Conservation (phyloP, 2,888 invertebrate genomes). For the Tachina lurida region DNA sequence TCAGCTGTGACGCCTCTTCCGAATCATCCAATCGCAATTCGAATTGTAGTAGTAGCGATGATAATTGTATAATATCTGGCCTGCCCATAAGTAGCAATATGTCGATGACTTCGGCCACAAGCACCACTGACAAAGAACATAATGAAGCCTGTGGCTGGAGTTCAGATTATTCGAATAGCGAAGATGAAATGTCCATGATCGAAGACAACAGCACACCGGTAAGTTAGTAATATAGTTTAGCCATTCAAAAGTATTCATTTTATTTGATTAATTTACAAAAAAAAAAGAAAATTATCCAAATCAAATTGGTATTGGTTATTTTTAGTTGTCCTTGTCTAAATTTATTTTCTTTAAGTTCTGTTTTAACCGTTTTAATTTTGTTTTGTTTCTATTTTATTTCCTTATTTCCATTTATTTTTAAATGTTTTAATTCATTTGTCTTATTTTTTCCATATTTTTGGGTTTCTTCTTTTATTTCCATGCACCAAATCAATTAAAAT, state of each 20-base stretch:
- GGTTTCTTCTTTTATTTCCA: conserved; percentile 79
- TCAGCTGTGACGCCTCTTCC: conserved; percentile 79
- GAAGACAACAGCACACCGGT: conserved; percentile 85
- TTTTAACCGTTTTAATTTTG: conserved; percentile 57
- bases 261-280: conserved; percentile 15
- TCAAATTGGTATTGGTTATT: conserved; percentile 60
- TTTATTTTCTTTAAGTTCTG: conserved; percentile 38
- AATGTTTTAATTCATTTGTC: conserved; percentile 75
- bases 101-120: conserved; percentile 68
- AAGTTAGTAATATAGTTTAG: conserved; percentile 75
- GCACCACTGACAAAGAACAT: conserved; percentile 80
- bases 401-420: conserved; percentile 60
- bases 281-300: conserved; percentile 29
- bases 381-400: conserved; percentile 67
- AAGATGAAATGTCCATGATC: conserved; percentile 90
- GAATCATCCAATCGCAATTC: conserved; percentile 81
- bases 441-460: conserved; percentile 75
- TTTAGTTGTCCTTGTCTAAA: conserved; percentile 55
- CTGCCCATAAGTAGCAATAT: conserved; percentile 82
- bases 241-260: conserved; percentile 5
- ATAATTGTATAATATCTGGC: conserved; percentile 76
- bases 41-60: conserved; percentile 80
- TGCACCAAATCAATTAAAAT: conserved; percentile 76
- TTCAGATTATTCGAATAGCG: conserved; percentile 95
- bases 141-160: conserved; percentile 92